These are phyloP conservation scores for Paraescarpia echinospica DNA, from an alignment of 1,140 invertebrate species.

Conservation along the genomic window DNA sequence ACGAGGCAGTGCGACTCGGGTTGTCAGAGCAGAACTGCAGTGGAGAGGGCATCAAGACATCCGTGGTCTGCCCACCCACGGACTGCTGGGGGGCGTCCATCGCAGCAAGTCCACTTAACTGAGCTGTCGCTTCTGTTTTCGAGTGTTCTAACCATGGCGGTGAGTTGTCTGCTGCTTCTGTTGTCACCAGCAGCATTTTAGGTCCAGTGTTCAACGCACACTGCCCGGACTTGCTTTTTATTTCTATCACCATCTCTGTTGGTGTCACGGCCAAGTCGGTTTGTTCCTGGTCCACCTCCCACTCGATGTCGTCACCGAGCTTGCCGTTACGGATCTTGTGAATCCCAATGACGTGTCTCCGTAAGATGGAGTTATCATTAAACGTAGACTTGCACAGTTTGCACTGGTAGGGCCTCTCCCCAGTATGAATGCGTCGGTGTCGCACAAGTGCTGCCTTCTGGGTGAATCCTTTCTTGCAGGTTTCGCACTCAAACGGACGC, in stretches of 20 bases:
- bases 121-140: not conserved
- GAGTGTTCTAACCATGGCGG: too few species aligned
- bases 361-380: conserved; percentile 47
- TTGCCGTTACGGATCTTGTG: conserved; percentile 25
- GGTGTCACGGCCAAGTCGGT: not conserved
- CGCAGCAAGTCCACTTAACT: not conserved
- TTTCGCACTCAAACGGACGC: conserved; percentile 41
- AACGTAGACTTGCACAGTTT: conserved; percentile 35
- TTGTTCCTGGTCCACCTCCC: not conserved
- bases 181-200: not conserved
- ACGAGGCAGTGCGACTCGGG: not conserved
- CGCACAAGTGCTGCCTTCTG: conserved; percentile 48
- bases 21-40: not conserved
- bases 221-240: not conserved
- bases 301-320: not conserved
- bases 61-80: not conserved
- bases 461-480: conserved; percentile 52
- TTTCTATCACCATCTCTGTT: not conserved
- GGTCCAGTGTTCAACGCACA: not conserved
- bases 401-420: conserved; percentile 51
- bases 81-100: not conserved
- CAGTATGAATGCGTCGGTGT: conserved; percentile 50
- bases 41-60: not conserved
- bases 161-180: not conserved
- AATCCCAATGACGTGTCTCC: conserved; percentile 43